A percentile compares a stretch with the other conserved stretches of the same genome.
Conservation (phyloP, 2,797 vertebrate species). For the Notolepis coatsorum region DNA sequence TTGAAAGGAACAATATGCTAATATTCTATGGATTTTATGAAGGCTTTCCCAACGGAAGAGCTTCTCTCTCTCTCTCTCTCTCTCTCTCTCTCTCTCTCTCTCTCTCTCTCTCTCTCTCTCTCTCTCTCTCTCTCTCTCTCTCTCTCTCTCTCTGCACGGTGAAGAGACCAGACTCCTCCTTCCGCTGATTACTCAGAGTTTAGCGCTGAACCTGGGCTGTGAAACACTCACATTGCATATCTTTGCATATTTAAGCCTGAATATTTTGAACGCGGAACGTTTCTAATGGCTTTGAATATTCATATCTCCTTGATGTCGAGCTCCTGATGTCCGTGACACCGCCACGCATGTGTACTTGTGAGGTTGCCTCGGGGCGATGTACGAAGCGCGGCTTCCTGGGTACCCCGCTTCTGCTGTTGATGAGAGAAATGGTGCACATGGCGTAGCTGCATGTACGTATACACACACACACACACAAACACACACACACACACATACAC, state of each 20-base stretch:
- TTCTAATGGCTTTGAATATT: constrained; percentile 52
- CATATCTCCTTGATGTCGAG: constrained; percentile 39
- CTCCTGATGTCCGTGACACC: constrained; percentile 1
- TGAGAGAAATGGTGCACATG: background rate
- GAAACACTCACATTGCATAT: constrained; percentile 55
- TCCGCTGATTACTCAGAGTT: constrained; percentile 56
- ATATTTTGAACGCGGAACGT: constrained; percentile 56
- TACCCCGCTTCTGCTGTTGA: constrained; percentile 8
- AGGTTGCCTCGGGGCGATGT: background rate
- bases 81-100: too few species aligned
- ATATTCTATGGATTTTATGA: too few species aligned
- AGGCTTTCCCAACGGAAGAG: too few species aligned
- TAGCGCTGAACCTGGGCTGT: constrained; percentile 54
- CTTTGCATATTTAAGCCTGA: constrained; percentile 63
- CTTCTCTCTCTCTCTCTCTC: too few species aligned
- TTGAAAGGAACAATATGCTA: too few species aligned
- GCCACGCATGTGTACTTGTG: constrained; percentile 18
- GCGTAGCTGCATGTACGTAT: background rate
- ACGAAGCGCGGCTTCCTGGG: constrained; percentile 8
- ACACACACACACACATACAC: background rate
- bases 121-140: too few species aligned
- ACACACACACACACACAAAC: background rate
- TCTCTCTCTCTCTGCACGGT: too few species aligned
- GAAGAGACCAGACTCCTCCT: constrained; percentile 37
- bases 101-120: too few species aligned